A percentile compares a stretch with the other conserved stretches of the same genome.
Evolutionary conservation across 2,888 invertebrate species (phyloP).

Genomic region (Unio pictorum): DNA sequence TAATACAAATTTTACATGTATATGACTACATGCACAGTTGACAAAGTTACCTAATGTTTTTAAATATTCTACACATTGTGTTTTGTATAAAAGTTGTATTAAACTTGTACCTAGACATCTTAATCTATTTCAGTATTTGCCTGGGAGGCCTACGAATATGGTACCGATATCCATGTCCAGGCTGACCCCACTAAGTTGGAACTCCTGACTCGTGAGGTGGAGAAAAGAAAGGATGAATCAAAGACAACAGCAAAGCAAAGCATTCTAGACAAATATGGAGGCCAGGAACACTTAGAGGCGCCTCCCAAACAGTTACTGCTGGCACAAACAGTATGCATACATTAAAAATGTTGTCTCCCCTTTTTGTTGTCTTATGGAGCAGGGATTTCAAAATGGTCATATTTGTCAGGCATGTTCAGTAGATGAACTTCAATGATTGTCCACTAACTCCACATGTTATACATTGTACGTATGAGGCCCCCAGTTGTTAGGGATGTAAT

Average conservation of each 20-base stretch:
- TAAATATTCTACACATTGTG: neutral
- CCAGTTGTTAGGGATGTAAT: too few relatives aligned
- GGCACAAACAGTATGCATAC: constrained; percentile 82
- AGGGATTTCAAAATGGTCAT: neutral
- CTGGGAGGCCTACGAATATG: constrained; percentile 91
- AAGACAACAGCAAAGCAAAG: constrained; percentile 86
- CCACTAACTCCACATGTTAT: too few relatives aligned
- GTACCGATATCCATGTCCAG: constrained; percentile 77
- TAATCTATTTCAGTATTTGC: constrained; percentile 81
- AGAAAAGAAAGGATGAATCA: constrained; percentile 89
- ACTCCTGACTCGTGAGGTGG: constrained; percentile 89
- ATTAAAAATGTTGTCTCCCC: neutral
- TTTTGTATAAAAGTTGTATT: neutral
- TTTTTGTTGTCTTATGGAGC: neutral
- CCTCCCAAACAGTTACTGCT: constrained; percentile 91
- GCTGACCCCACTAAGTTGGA: constrained; percentile 99
- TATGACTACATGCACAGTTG: too few relatives aligned
- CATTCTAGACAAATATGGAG: constrained; percentile 94
- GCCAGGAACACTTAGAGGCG: constrained; percentile 87
- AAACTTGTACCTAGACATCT: neutral
- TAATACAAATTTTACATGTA: too few relatives aligned
- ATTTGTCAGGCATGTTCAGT: neutral
- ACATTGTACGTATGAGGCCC: too few relatives aligned
- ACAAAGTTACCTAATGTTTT: neutral
- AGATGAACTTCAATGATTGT: too few relatives aligned